Evolutionary conservation across 2,113 vertebrate genomes (phyloP).

Genomic region (Megaceryle maxima): DNA sequence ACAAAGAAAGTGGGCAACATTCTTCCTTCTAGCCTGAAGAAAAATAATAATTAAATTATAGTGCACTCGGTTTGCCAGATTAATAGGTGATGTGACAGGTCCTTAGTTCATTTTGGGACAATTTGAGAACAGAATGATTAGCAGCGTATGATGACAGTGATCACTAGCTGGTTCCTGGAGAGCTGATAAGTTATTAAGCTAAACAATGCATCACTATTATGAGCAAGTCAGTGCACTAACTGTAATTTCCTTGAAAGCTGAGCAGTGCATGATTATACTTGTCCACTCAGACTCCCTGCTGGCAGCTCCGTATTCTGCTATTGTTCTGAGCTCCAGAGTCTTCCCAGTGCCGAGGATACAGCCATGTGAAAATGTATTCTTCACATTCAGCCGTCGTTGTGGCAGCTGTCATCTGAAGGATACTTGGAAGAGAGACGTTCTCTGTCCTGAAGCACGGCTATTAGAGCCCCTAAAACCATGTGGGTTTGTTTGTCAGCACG

Average conservation of each 20-base stretch:
- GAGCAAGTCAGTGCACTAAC: slow-evolving; percentile 46
- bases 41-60: not conserved
- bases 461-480: not conserved
- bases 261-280: slow-evolving; percentile 57
- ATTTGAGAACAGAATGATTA: slow-evolving; percentile 49
- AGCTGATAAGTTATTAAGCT: slow-evolving; percentile 62
- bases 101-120: slow-evolving; percentile 25
- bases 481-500: not conserved
- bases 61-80: not conserved
- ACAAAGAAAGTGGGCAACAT: not conserved
- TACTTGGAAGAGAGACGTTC: not conserved
- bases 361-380: not conserved
- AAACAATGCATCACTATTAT: slow-evolving; percentile 60
- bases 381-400: not conserved
- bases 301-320: slow-evolving; percentile 20
- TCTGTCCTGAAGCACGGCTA: not conserved
- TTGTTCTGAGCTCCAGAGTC: slow-evolving; percentile 14
- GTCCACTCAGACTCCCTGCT: slow-evolving; percentile 54
- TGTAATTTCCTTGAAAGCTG: slow-evolving; percentile 64
- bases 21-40: not conserved
- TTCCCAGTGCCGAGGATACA: not conserved
- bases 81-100: slow-evolving; percentile 46
- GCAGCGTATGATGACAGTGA: slow-evolving; percentile 41
- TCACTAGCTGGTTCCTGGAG: slow-evolving; percentile 48
- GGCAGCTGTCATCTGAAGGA: slow-evolving; percentile 19